Evolutionary conservation across 1,140 invertebrate species (phyloP), one percentile per base, ranked within the genome.

Genomic region (Stegodyphus mimosarum): DNA sequence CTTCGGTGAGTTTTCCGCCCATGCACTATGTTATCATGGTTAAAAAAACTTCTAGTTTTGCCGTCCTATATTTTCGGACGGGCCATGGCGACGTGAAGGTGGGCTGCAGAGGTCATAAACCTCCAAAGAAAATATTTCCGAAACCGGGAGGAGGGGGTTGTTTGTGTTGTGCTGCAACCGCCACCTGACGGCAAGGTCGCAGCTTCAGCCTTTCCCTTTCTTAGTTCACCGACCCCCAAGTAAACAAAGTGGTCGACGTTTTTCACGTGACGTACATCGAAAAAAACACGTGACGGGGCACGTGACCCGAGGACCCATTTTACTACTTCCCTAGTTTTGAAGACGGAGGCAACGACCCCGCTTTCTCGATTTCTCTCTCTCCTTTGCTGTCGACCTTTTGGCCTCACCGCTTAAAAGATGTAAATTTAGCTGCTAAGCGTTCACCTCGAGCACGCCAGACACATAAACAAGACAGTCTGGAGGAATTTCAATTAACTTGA

Each of bases 291-390:
- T 67, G 64, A 72, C 69, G 69, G 78, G 55, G 67, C 78, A 81
- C 78, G 78, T 81, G 78, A 81, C 78, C 78, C 78, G 76, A 78
- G 76, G 76, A 78, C 78, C 67, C 69, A 72, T 81, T 81, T 71
- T 72, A 81, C 78, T 69, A 81, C 78, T 81, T 81, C 78, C 78
- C 78, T 18, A 81, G 69, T 81, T 81, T 81, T 33, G 66, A 11
- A 52, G 50, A 17, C 48, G 55, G 70, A 72, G 78, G 53, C 78
- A 81, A 81, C 78, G 78, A 81, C 78, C 78, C 69, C 69, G 78
- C 78, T 63, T 33, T 18, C 49, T 75, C 33, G 13, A 18, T 18
- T 69, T 11, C 52, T 74, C 17, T 53, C 60, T 50, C 18, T 17
- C 76, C 69, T 69, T 69, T 33, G 51, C 66, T 70, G 13, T 60